Evolutionary conservation across 2,888 invertebrate genomes (phyloP), one percentile per base, ranked within the genome.

Genomic region (Hemithea aestivaria): DNA sequence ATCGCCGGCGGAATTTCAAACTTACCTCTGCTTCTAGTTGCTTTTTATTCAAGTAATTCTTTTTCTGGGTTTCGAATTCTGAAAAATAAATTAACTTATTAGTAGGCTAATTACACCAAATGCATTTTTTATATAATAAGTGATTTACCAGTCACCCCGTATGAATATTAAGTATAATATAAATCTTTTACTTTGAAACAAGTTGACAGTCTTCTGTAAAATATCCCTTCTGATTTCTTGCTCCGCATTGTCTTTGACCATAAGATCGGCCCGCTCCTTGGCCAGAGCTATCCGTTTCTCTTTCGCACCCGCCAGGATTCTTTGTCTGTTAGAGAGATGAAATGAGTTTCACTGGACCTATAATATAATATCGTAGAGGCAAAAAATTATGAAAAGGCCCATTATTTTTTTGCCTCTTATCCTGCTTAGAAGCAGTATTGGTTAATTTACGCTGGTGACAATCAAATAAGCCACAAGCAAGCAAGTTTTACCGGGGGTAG

Each of bases 291-390:
- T 50, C 9, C 74, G 63, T 35, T 79, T 78, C 58, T 81, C 81
- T 56, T 81, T 83, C 0, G 80, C 83, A 7, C 79, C 80, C 9
- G 80, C 83, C 45, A 87, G 53, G 32, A 73, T 73, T 7, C 75
- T 76, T 75, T 79, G 78, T 36, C 87, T 85, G 53, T 11, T 48
- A 48, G 4, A 27, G 28, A 51, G 16, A 52, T 1, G 34, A 5
- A 37, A 8, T 34, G 27, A 27, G 30, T 32, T 6, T 2, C 7
- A 21, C 10, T 6, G 4, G 7, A 26, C 1, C 8, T 2, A 25
- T 10, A 25, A 7, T 10, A 25, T 7, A 10, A 10, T 1, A 25
- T n/a, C n/a, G n/a, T n/a, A n/a, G n/a, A n/a, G n/a, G n/a, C n/a
- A n/a, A n/a, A n/a, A n/a, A n/a, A n/a, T n/a, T n/a, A n/a, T n/a